Evolutionary conservation across 2,888 invertebrate genomes (phyloP), one percentile per base, ranked within the genome.

Genomic region (Andrena praecox): DNA sequence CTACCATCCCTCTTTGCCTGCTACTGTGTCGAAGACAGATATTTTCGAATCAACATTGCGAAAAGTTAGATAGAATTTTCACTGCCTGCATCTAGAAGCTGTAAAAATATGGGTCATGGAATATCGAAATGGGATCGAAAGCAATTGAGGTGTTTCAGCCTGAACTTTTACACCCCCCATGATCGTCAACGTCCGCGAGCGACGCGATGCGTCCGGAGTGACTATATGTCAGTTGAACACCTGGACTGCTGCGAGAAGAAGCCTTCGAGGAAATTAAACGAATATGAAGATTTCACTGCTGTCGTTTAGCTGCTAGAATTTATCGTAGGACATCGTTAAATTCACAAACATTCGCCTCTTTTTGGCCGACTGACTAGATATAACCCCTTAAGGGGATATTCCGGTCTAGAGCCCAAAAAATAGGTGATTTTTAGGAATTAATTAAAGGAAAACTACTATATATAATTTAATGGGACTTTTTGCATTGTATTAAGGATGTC

Each of bases 271-370:
- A 66, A 80, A 86, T 88, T 86, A 88, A 85, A 80, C 67, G 60
- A 60, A 50, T 66, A 80, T 86, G 80, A 87, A 73, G 71, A 72
- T 80, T 87, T 88, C 86, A 84, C 66, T 72, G 42, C 20, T 20
- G 56, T 16, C 42, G 54, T 33, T 63, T 63, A 70, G 62, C 29
- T 54, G 50, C 35, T 33, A 8, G 48, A 69, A 70, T 75, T 71
- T 68, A 52, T 60, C 66, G 33, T 12, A n/a, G 48, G 27, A 35
- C 24, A 75, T 56, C 35, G 68, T 56, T 62, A 79, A 74, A 24
- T 20, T 20, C 20, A 20, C 20, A 20, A 20, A 20, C 20, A 20
- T 20, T 20, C 20, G 20, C 20, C 20, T 20, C 20, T 20, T 20
- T 20, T 20, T 0, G 20, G 20, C 20, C 0, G 20, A 20, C 20